Conservation (phyloP, 2,797 vertebrate genomes). For the Sylvilagus floridanus region DNA sequence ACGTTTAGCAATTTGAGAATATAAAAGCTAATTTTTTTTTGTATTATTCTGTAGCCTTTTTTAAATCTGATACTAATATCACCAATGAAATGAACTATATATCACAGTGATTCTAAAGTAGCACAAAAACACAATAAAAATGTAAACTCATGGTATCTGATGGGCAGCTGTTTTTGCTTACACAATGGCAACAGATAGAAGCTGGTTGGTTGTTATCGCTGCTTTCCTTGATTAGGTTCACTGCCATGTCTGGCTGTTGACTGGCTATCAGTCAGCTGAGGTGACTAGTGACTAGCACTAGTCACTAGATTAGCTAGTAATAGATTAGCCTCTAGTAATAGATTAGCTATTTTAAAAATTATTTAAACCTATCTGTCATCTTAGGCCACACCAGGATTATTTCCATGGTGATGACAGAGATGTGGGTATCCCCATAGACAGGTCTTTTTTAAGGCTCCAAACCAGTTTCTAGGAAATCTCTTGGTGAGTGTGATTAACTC, state of each 20-base stretch:
- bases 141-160: not conserved
- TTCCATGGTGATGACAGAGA: not conserved
- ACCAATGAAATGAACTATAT: not conserved
- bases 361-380: not conserved
- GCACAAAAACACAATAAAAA: not conserved
- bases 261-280: not conserved
- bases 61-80: not conserved
- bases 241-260: not conserved
- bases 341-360: not conserved
- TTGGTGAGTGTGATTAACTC: too few species aligned
- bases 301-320: too few species aligned
- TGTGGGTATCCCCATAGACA: fast-evolving
- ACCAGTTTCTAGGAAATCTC: too few species aligned
- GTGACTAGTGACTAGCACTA: not conserved
- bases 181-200: not conserved
- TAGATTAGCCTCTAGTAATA: too few species aligned
- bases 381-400: not conserved
- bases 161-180: not conserved
- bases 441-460: not conserved
- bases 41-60: not conserved
- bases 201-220: not conserved
- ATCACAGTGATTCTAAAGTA: not conserved
- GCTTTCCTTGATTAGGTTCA: not conserved
- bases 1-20: not conserved
- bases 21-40: not conserved